phyloP scores from a whole-genome alignment of 2,797 vertebrate genomes.

The Xiphorhynchus erythropygius region DNA sequence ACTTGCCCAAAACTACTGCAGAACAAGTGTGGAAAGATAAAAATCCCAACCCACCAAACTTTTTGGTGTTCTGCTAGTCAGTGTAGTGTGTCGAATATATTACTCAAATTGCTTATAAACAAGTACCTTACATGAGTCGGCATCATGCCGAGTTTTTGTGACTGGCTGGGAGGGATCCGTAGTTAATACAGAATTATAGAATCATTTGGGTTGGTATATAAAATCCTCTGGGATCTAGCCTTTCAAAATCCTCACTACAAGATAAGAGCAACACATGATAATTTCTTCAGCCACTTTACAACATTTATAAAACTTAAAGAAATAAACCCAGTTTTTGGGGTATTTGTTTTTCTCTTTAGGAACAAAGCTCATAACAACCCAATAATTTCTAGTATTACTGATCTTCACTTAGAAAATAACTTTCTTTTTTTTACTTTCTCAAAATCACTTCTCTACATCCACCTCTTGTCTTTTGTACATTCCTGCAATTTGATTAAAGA shows the following conservation, averaged over 20 bases:
- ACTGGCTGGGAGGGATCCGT: neutral
- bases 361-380: neutral
- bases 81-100: rapidly evolving
- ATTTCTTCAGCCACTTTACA: neutral
- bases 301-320: neutral
- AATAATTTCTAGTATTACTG: neutral
- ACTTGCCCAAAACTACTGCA: neutral
- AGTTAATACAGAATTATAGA: neutral
- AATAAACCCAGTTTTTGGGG: neutral
- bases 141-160: neutral
- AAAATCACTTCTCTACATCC: neutral
- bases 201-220: neutral
- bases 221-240: neutral
- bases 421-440: neutral
- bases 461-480: neutral
- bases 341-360: neutral
- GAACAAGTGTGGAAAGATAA: neutral
- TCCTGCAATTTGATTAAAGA: neutral
- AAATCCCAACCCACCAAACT: neutral
- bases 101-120: neutral
- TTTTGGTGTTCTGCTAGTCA: neutral
- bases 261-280: neutral
- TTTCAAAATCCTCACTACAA: neutral
- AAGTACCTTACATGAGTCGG: neutral
- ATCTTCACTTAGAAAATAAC: neutral